Evolutionary conservation across 2,113 vertebrate genomes (phyloP).

Genomic region (Centropus bengalensis): DNA sequence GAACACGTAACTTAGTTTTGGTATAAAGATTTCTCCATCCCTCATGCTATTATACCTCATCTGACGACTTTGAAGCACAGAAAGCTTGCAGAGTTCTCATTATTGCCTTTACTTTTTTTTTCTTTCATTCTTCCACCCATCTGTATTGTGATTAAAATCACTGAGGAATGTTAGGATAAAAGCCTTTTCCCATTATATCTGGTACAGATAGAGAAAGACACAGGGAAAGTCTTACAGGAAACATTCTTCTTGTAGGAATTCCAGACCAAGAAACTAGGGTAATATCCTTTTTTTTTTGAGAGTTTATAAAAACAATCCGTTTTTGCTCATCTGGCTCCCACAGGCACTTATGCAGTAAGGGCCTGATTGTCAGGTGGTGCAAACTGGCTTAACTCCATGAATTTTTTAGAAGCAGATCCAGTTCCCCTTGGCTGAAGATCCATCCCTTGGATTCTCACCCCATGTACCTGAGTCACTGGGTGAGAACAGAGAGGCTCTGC

Average conservation of each 20-base stretch:
- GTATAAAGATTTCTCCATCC: neutral
- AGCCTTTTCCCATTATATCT: neutral
- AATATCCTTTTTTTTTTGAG: neutral
- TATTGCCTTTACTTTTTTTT: neutral
- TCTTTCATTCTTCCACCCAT: neutral
- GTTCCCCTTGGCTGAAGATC: neutral
- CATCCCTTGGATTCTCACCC: neutral
- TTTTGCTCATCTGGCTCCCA: neutral
- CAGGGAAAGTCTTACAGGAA: neutral
- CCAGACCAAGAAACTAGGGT: neutral
- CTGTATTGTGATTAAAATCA: neutral
- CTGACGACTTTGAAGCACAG: neutral
- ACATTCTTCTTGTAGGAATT: neutral
- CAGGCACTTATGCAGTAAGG: neutral
- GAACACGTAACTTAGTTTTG: neutral
- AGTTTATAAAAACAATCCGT: neutral
- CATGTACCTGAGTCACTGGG: neutral
- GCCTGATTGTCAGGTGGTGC: neutral
- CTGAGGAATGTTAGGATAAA: neutral
- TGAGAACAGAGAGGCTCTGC: neutral
- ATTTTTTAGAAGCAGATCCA: neutral
- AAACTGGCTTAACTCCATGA: neutral
- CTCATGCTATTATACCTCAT: neutral
- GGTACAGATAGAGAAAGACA: neutral
- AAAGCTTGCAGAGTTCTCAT: neutral